Percentiles rank a stretch among this genome's conserved stretches.
These are phyloP conservation scores for Clusia tigrina DNA, from an alignment of 2,888 invertebrate species.

Conservation along the genomic window DNA sequence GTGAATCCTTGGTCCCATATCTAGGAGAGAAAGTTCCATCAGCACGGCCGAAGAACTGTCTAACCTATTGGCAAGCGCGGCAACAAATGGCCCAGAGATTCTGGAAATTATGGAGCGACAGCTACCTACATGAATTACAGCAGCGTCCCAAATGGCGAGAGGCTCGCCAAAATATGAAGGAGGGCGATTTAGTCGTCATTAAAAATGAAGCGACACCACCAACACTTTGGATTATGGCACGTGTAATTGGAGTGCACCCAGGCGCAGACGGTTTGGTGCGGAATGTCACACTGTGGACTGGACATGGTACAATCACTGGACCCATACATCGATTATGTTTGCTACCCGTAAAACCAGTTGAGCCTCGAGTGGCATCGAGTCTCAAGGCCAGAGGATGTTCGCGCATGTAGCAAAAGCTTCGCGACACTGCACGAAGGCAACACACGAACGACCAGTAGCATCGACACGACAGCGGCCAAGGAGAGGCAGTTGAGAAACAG, in stretches of 20 bases:
- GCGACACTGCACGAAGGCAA: too few relatives aligned
- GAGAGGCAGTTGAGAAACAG: too few relatives aligned
- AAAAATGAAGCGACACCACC: slow-evolving; percentile 19
- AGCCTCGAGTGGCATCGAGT: slow-evolving; percentile 15
- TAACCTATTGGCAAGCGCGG: too few relatives aligned
- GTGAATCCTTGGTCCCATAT: slow-evolving; percentile 12
- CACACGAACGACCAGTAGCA: too few relatives aligned
- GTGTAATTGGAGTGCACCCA: slow-evolving; percentile 8
- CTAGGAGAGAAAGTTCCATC: slow-evolving; percentile 24
- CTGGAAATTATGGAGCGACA: too few relatives aligned
- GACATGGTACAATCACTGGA: neutral
- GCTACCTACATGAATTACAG: slow-evolving; percentile 29
- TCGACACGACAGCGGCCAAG: too few relatives aligned
- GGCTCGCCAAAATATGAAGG: slow-evolving; percentile 24
- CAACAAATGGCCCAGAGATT: too few relatives aligned
- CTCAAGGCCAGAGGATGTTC: slow-evolving; percentile 23
- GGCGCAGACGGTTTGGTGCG: slow-evolving; percentile 17
- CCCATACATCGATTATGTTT: slow-evolving; percentile 16
- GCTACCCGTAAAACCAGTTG: slow-evolving; percentile 18
- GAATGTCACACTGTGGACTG: slow-evolving; percentile 19
- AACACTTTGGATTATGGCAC: slow-evolving; percentile 20
- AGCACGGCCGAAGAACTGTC: too few relatives aligned
- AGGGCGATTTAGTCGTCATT: slow-evolving; percentile 22
- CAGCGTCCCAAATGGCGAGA: slow-evolving; percentile 32
- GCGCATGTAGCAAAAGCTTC: too few relatives aligned